phyloP scores from a whole-genome alignment of 92 coral and sea anemone species.

The Plumapathes pennacea region DNA sequence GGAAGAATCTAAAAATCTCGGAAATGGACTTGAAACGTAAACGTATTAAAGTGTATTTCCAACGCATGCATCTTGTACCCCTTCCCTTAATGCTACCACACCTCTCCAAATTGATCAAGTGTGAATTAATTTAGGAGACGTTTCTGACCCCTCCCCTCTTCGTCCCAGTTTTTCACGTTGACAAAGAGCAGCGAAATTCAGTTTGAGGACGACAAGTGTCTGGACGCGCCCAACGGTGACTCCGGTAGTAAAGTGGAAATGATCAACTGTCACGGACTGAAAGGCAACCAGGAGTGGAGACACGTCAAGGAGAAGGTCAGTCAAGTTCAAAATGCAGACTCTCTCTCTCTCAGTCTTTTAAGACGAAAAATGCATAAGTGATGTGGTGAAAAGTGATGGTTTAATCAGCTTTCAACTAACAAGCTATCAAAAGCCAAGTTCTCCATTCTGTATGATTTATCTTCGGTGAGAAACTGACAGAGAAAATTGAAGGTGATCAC shows the following conservation, averaged over 20 bases:
- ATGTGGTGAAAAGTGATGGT: neutral
- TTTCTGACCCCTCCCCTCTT: neutral
- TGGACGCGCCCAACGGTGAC: slow-evolving; percentile 66
- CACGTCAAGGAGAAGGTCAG: slow-evolving; percentile 66
- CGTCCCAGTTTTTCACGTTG: slow-evolving; percentile 70
- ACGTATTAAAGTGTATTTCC: too few species aligned
- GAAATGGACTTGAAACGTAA: too few species aligned
- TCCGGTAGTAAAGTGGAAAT: slow-evolving; percentile 80
- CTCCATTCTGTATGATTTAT: too few species aligned
- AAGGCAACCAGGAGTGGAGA: slow-evolving; percentile 93
- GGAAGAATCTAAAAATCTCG: too few species aligned
- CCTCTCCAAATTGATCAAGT: too few species aligned
- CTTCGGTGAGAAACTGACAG: too few species aligned
- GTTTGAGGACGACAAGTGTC: slow-evolving; percentile 80
- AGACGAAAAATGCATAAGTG: neutral
- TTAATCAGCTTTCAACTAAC: neutral
- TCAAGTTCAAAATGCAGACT: neutral
- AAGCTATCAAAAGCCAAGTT: neutral
- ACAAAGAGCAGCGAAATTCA: slow-evolving; percentile 74
- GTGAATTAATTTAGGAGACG: too few species aligned
- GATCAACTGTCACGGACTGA: slow-evolving; percentile 73
- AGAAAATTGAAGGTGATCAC: too few species aligned
- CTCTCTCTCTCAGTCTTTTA: neutral
- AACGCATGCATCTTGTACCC: too few species aligned
- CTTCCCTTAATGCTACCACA: too few species aligned